These are phyloP conservation scores for Hirtodrosophila cameraria DNA, from an alignment of 2,888 invertebrate genomes.

Conservation along the genomic window DNA sequence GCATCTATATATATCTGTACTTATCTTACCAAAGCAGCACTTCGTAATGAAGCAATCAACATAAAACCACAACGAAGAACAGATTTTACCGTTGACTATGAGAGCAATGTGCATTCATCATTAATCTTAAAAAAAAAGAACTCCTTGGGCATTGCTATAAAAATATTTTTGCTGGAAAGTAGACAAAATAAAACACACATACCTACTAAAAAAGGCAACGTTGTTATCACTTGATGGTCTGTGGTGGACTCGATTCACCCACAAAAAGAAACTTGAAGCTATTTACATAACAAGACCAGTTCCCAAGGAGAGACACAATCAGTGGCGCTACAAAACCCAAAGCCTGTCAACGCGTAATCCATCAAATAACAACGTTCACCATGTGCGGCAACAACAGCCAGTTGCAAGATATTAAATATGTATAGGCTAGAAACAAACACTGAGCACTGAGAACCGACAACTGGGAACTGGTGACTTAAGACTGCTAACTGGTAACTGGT, in stretches of 20 bases:
- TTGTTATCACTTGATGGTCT: conserved; percentile 71
- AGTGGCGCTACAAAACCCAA: conserved; percentile 65
- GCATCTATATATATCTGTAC: too few species aligned
- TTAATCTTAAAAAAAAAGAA: conserved; percentile 55
- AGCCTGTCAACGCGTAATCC: conserved; percentile 82
- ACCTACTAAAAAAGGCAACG: conserved; percentile 45
- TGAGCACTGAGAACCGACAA: conserved; percentile 27
- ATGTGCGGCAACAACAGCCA: conserved; percentile 46
- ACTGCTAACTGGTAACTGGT: conserved; percentile 13
- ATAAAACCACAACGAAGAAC: conserved; percentile 17
- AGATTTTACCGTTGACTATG: conserved; percentile 32
- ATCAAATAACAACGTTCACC: conserved; percentile 66
- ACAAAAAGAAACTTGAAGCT: conserved; percentile 55
- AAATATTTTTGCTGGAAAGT: conserved; percentile 48
- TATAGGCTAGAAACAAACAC: conserved; percentile 51
- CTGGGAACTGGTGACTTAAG: conserved; percentile 2
- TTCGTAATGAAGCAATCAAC: conserved; percentile 47
- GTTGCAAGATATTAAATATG: conserved; percentile 20
- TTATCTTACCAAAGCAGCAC: neutral
- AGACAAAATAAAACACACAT: conserved; percentile 2
- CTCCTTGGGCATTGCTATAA: conserved; percentile 30
- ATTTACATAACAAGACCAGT: conserved; percentile 77
- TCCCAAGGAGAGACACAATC: conserved; percentile 74
- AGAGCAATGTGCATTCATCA: conserved; percentile 43
- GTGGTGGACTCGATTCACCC: conserved; percentile 59